These are phyloP conservation scores for Microplitis mediator DNA, from an alignment of 1,140 invertebrate species.

Conservation along the genomic window DNA sequence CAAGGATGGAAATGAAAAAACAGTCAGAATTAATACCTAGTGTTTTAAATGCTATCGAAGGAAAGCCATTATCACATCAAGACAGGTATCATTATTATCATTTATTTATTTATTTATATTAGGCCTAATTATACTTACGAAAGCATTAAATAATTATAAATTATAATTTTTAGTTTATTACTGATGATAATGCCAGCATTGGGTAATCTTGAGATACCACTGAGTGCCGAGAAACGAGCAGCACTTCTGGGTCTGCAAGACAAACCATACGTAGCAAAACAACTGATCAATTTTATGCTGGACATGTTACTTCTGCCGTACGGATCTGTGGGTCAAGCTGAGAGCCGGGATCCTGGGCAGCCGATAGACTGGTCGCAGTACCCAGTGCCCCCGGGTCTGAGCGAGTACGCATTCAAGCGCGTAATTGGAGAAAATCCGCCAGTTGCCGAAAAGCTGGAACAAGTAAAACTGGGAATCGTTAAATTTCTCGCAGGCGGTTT, in stretches of 20 bases:
- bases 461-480: constrained; percentile 79
- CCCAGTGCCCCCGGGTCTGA: constrained; percentile 79
- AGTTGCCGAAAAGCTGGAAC: constrained; percentile 82
- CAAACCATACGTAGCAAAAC: constrained; percentile 69
- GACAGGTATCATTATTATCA: constrained; percentile 69
- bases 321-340: constrained; percentile 58
- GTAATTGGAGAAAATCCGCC: constrained; percentile 77
- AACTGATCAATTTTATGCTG: constrained; percentile 78
- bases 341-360: constrained; percentile 47
- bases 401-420: constrained; percentile 78
- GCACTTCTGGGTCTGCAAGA: constrained; percentile 66
- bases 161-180: constrained; percentile 68
- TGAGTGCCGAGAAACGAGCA: constrained; percentile 68
- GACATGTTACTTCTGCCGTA: constrained; percentile 87
- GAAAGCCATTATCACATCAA: constrained; percentile 83
- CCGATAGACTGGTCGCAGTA: constrained; percentile 61
- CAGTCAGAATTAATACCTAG: constrained; percentile 78
- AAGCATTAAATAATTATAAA: constrained; percentile 9
- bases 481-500: constrained; percentile 81
- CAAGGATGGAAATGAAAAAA: constrained; percentile 75
- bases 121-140: not conserved
- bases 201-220: constrained; percentile 72
- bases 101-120: too few relatives aligned
- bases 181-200: constrained; percentile 81
- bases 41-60: constrained; percentile 79